Base-by-base conservation (phyloP, 2,888 invertebrate species). In the Penaeus monodon region DNA sequence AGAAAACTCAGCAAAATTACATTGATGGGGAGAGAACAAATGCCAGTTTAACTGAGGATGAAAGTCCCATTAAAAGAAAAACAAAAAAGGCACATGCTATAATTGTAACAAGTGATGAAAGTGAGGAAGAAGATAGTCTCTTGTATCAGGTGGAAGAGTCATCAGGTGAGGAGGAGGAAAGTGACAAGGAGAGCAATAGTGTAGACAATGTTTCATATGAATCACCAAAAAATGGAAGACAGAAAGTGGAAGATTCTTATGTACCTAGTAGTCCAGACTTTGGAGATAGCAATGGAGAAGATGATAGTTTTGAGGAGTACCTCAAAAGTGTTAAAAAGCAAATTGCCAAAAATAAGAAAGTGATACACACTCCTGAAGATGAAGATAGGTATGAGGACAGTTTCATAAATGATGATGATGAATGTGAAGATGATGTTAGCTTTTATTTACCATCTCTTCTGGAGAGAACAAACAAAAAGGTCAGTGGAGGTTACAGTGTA, bases 261-360 rank as follows among this genome's bases (percentile, higher is more conserved):
- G 63, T 12, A n/a, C 70, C 81, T 65, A 24, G 68, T n/a, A 49
- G n/a, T 44, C 44, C 65, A 38, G 68, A n/a, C 68, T 68, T 44
- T 33, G 63, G 65, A 49, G 81, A 74, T 8, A 77, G 57, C 77
- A 12, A 20, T 44, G 44, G 38, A 38, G 78, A 77, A 64, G 80
- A 84, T 65, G 84, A 84, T 63, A 88, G 84, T 63, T 85, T 85
- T 88, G 85, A 88, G 63, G 66, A 81, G 29, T 88, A 85, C 38
- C 33, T 85, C 10, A 81, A 66, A 64, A 88, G 29, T 27, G 84
- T 70, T 8, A 88, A 81, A n/a, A 65, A n/a, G 22, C 70, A 81
- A 38, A 84, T 79, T 77, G 68, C 66, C 38, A 29, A 80, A 29
- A 57, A 84, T 29, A 80, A 83, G 27, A 27, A 33, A 80, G 63